A percentile compares a stretch with the other conserved stretches of the same genome.
These are phyloP conservation scores for Cepaea nemoralis DNA, from an alignment of 1,140 invertebrate genomes.

Conservation along the genomic window DNA sequence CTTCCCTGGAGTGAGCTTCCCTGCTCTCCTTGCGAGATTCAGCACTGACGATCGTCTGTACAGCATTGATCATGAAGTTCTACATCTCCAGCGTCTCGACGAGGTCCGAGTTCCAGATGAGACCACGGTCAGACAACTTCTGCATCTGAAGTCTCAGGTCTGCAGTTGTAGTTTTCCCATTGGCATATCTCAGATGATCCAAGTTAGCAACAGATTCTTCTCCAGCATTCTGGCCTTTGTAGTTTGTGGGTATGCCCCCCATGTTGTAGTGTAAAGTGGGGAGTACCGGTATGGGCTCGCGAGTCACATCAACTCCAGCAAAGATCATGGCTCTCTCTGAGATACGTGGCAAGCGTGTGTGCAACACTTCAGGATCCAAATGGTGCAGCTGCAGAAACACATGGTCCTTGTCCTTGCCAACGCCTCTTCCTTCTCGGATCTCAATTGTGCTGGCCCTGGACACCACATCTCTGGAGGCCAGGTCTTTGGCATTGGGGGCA, in stretches of 20 bases:
- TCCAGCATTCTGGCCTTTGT: slow-evolving; percentile 91
- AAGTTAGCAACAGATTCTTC: slow-evolving; percentile 95
- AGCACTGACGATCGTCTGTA: slow-evolving; percentile 89
- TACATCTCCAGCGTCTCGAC: slow-evolving; percentile 97
- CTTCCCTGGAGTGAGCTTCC: slow-evolving; percentile 97
- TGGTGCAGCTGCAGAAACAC: too few relatives aligned
- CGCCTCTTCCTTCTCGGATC: too few relatives aligned
- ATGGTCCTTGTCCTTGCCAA: too few relatives aligned
- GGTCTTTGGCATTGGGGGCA: too few relatives aligned
- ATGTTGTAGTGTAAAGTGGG: slow-evolving; percentile 99
- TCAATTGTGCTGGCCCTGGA: too few relatives aligned
- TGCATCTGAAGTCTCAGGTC: slow-evolving; percentile 94
- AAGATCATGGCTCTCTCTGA: slow-evolving; percentile 98
- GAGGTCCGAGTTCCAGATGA: slow-evolving; percentile 96
- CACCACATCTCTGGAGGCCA: too few relatives aligned
- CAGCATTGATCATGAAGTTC: slow-evolving; percentile 93
- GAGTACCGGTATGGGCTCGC: slow-evolving; percentile 96
- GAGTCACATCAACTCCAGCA: slow-evolving; percentile 96
- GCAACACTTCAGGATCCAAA: too few relatives aligned
- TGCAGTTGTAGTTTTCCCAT: slow-evolving; percentile 87
- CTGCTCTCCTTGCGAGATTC: slow-evolving; percentile 97
- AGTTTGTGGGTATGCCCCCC: slow-evolving; percentile 98
- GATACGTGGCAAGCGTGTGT: slow-evolving; percentile 75
- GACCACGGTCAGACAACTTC: slow-evolving; percentile 82
- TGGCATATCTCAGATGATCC: slow-evolving; percentile 85